Evolutionary conservation across 2,797 vertebrate genomes (phyloP).

Genomic region (Vespertilio murinus): DNA sequence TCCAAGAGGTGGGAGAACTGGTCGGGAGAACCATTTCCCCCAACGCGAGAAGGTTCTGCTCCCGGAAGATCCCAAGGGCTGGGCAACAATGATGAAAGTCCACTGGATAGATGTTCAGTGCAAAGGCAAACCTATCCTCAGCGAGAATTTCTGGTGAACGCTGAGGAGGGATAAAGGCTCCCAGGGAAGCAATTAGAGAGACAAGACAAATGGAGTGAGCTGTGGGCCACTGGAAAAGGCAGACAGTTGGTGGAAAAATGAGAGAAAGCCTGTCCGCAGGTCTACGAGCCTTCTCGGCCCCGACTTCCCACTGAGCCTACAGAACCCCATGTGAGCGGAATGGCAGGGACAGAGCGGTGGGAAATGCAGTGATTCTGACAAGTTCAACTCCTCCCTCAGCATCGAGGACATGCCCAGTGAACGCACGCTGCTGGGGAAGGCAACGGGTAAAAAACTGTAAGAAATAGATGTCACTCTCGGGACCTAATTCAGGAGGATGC

Average conservation of each 20-base stretch:
- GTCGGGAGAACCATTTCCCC: neutral
- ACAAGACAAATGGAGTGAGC: neutral
- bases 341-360: neutral
- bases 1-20: neutral
- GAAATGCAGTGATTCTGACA: neutral
- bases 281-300: accelerated
- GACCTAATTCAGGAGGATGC: too few species aligned
- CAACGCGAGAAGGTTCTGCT: neutral
- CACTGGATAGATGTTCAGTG: neutral
- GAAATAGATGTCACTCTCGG: neutral
- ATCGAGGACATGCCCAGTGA: neutral
- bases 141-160: neutral
- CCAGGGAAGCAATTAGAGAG: neutral
- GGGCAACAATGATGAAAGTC: neutral
- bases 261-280: neutral
- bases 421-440: neutral
- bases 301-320: neutral
- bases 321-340: neutral
- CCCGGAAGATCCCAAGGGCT: neutral
- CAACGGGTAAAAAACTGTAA: neutral
- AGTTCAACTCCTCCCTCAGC: neutral
- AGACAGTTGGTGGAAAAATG: neutral
- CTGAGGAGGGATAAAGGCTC: neutral
- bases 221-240: neutral
- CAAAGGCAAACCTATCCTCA: neutral